These are phyloP conservation scores for Crossaster papposus DNA, from an alignment of 53 echinoderm and acorn worm species.

Conservation along the genomic window DNA sequence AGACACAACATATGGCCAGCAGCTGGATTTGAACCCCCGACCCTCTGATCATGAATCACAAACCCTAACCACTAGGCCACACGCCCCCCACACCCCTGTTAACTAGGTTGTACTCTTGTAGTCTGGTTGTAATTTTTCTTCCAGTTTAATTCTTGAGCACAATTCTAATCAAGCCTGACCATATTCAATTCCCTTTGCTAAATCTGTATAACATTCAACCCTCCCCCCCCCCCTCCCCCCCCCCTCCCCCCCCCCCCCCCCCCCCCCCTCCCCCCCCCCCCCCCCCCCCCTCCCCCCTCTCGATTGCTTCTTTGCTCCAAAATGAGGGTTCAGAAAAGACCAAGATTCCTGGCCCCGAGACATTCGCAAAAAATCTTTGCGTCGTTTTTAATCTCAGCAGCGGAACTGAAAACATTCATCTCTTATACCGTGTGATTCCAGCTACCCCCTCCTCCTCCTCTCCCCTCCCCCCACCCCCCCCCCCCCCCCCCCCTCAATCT, in stretches of 20 bases:
- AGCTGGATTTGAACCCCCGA: too few relatives aligned
- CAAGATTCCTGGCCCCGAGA: constrained; percentile 5
- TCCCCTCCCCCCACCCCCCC: too few relatives aligned
- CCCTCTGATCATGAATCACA: too few relatives aligned
- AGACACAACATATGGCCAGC: too few relatives aligned
- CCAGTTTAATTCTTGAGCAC: not conserved
- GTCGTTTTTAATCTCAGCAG: constrained; percentile 43
- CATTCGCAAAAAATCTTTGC: constrained; percentile 28
- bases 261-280: not conserved
- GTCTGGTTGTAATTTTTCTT: not conserved
- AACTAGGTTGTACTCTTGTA: too few relatives aligned
- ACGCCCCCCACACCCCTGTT: too few relatives aligned
- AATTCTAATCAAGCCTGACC: not conserved
- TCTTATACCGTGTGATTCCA: not conserved
- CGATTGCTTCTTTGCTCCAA: not conserved
- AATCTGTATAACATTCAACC: not conserved
- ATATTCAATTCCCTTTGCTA: not conserved
- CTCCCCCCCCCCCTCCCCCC: not conserved
- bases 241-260: not conserved
- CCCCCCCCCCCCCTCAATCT: not conserved
- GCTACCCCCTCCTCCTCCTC: not conserved
- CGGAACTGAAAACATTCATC: constrained; percentile 57
- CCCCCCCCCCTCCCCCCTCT: not conserved
- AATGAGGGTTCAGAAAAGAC: not conserved
- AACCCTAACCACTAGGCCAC: too few relatives aligned